Evolutionary conservation across 2,888 invertebrate genomes (phyloP).

Genomic region (Conomelus anceps): DNA sequence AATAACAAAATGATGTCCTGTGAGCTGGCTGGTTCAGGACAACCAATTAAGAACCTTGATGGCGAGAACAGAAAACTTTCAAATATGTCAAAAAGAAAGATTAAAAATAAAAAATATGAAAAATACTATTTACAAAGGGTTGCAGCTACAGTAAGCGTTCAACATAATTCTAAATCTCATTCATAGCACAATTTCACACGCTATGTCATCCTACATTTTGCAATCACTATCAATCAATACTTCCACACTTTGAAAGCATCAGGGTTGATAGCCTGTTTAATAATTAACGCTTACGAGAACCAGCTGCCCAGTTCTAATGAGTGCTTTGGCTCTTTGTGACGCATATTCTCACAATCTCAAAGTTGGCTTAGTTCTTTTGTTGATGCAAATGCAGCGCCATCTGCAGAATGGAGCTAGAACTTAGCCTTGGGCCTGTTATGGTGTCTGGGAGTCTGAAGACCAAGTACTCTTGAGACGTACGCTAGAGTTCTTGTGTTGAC

Average conservation of each 20-base stretch:
- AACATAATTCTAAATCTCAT: neutral
- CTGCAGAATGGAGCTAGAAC: neutral
- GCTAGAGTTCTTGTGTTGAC: neutral
- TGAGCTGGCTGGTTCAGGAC: too few relatives aligned
- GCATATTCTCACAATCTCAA: neutral
- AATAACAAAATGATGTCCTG: too few relatives aligned
- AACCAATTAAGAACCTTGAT: too few relatives aligned
- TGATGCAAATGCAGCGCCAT: neutral
- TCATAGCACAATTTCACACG: neutral
- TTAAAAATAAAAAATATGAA: too few relatives aligned
- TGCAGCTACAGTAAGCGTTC: too few relatives aligned
- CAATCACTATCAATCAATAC: neutral
- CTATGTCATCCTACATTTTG: neutral
- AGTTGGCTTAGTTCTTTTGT: neutral
- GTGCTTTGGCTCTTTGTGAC: neutral
- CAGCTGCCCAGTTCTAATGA: neutral
- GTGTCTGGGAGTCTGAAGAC: too few relatives aligned
- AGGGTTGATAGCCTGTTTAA: neutral
- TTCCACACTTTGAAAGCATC: neutral
- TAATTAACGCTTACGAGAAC: neutral
- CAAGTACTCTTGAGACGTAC: neutral
- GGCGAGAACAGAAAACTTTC: too few relatives aligned
- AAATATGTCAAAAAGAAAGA: too few relatives aligned
- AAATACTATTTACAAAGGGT: too few relatives aligned
- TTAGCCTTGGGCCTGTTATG: neutral